These are phyloP conservation scores for Drosophila multiciliata DNA, from an alignment of 2,888 invertebrate species.

Conservation along the genomic window DNA sequence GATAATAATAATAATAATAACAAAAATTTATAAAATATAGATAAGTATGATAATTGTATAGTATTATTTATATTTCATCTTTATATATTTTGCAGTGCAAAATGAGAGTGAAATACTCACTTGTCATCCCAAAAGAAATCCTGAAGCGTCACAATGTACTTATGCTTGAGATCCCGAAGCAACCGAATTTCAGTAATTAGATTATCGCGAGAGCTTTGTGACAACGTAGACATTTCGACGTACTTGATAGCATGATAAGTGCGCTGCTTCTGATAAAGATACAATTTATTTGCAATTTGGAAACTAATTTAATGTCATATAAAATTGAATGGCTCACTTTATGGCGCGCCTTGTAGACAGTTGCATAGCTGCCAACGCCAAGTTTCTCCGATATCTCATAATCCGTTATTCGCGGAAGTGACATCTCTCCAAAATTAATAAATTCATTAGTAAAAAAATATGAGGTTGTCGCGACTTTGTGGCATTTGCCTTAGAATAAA, in stretches of 20 bases:
- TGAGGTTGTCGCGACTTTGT: not conserved
- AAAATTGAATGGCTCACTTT: constrained; percentile 69
- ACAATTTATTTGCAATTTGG: constrained; percentile 1
- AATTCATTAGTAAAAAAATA: constrained; percentile 15
- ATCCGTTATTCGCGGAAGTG: constrained; percentile 86
- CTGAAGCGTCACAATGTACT: constrained; percentile 92
- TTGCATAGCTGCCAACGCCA: constrained; percentile 93
- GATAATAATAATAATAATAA: not conserved
- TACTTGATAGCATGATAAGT: constrained; percentile 93
- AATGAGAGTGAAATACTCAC: constrained; percentile 83
- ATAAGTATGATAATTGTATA: not conserved
- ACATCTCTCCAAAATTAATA: constrained; percentile 39
- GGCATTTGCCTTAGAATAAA: not conserved
- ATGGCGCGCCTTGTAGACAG: constrained; percentile 91
- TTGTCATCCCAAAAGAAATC: constrained; percentile 92
- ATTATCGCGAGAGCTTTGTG: constrained; percentile 91
- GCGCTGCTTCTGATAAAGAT: constrained; percentile 85
- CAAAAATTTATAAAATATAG: not conserved
- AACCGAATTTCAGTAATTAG: constrained; percentile 93
- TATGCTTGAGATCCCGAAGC: constrained; percentile 91
- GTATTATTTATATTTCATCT: not conserved
- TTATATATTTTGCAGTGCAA: not conserved
- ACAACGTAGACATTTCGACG: constrained; percentile 90
- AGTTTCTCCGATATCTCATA: constrained; percentile 90
- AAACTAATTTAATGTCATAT: not conserved